Conservation (phyloP, 2,888 invertebrate species). For the Panzeria rudis region DNA sequence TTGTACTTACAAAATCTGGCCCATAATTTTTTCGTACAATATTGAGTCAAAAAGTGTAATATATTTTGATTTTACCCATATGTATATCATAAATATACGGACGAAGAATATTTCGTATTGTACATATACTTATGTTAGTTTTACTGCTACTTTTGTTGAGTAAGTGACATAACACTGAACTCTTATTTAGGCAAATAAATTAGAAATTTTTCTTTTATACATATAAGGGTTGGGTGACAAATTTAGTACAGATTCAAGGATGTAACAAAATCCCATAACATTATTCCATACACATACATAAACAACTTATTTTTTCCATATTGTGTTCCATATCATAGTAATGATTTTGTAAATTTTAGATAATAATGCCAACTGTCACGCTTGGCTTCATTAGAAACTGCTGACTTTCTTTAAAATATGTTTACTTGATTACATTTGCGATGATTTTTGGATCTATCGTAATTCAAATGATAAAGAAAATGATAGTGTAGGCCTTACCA, state of each 20-base stretch:
- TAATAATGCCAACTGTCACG: not conserved
- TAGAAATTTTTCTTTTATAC: not conserved
- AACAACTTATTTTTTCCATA: not conserved
- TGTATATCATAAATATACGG: not conserved
- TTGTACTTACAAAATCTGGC: too few relatives aligned
- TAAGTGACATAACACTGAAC: constrained; percentile 30
- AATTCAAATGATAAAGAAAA: too few relatives aligned
- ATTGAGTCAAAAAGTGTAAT: too few relatives aligned
- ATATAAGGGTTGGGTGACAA: not conserved
- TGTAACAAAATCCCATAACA: not conserved
- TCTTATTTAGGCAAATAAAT: constrained; percentile 1
- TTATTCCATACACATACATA: not conserved
- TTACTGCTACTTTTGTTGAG: constrained; percentile 16
- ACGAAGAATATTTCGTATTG: not conserved
- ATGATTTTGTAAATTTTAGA: not conserved
- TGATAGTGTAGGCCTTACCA: too few relatives aligned
- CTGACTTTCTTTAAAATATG: not conserved
- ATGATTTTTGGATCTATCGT: not conserved
- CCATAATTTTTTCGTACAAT: too few relatives aligned
- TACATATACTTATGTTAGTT: not conserved
- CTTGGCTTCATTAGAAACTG: not conserved
- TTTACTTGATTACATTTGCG: not conserved
- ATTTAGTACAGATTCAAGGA: not conserved
- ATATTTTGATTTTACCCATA: too few relatives aligned
- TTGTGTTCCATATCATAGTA: not conserved